phyloP scores from a whole-genome alignment of 2,797 vertebrate genomes.

The Decapterus maruadsi region DNA sequence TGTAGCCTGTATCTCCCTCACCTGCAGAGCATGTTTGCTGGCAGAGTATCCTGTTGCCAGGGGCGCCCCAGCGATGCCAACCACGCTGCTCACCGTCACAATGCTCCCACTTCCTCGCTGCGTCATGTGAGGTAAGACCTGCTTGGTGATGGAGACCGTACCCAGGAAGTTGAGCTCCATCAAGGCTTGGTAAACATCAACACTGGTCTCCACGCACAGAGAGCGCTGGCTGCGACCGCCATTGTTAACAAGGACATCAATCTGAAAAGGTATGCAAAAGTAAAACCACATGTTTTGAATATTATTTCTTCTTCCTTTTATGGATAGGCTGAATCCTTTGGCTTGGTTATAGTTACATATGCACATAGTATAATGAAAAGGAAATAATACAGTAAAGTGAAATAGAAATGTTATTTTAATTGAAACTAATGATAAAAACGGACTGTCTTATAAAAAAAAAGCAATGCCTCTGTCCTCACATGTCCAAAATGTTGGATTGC shows the following conservation, averaged over 20 bases:
- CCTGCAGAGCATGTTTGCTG: constrained; percentile 96
- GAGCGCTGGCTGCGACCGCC: constrained; percentile 92
- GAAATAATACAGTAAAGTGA: neutral
- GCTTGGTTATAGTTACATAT: neutral
- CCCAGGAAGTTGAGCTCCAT: constrained; percentile 96
- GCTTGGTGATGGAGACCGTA: constrained; percentile 92
- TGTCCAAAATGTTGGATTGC: constrained; percentile 91
- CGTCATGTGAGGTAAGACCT: constrained; percentile 93
- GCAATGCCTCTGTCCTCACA: constrained; percentile 80
- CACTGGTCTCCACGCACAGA: constrained; percentile 87
- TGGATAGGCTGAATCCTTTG: neutral
- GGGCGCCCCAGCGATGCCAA: constrained; percentile 86
- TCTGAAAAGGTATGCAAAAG: constrained; percentile 78
- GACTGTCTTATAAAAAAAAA: constrained; percentile 4
- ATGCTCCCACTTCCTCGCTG: constrained; percentile 88
- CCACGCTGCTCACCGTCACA: constrained; percentile 91
- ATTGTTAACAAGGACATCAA: constrained; percentile 95
- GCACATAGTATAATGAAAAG: neutral
- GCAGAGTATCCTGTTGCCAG: constrained; percentile 91
- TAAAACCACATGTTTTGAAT: neutral
- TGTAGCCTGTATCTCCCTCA: constrained; percentile 62
- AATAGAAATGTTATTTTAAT: constrained; percentile 14
- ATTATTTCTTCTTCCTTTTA: neutral
- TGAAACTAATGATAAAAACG: neutral
- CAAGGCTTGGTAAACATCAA: constrained; percentile 90